Base-by-base conservation (phyloP, 2,113 vertebrate species). In the Hypomesus transpacificus region DNA sequence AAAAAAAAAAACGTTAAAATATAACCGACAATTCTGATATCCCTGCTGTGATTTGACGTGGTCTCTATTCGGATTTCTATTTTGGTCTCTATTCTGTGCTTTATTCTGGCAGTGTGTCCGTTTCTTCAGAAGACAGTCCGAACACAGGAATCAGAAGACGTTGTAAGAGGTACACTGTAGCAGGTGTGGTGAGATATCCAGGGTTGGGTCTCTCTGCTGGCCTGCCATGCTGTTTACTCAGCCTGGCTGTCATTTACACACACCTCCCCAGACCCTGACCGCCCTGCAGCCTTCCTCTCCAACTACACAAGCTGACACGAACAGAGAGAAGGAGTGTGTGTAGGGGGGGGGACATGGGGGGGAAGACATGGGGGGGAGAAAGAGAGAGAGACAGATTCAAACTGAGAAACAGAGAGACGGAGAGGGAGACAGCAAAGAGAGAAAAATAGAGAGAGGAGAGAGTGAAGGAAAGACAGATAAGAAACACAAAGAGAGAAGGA, bases 231-330 rank as follows among this genome's bases (percentile, higher is more conserved):
- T 80, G 82, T 80, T 73, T 78, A 50, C 74, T 80, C 78, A 50
- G 52, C 75, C 75, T 71, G 66, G 58, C 73, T 83, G 77, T 66
- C 76, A 81, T 85, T 87, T 82, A 69, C 71, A 75, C 54, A 74
- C 68, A 69, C 61, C 66, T 50, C 34, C 65, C 65, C 28, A 34
- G 68, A 70, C 68, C 18, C 31, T 69, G 73, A 4, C 75, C 67
- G 56, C 68, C 68, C 63, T 70, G 66, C 57, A 17, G 14, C 60
- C 26, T 24, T 34, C 9, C 24, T 63, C 60, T 28, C 17, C 31
- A 26, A 63, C 20, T 22, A 22, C 14, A 58, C 22, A 59, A 59
- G 31, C 21, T 24, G 5, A n/a, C 6, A 14, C 11, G 14, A 21
- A 60, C 11, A 21, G 58, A 60, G 20, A 26, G 26, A 26, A 3